phyloP scores from a whole-genome alignment of 2,113 vertebrate species.

The Erinaceus europaeus region DNA sequence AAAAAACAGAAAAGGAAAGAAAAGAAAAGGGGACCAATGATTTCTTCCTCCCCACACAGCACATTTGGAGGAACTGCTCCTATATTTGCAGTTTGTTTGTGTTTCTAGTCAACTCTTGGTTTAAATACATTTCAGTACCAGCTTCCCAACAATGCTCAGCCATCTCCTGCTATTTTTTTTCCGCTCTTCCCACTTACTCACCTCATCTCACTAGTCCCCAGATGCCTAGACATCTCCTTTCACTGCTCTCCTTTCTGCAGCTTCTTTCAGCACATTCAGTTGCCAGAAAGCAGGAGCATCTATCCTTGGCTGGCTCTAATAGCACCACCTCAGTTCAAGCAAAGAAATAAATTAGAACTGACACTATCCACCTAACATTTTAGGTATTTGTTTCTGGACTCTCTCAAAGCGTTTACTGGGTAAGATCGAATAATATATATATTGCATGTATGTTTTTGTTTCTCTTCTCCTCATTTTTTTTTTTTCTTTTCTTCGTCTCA shows the following conservation, averaged over 20 bases:
- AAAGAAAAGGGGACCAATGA: not conserved
- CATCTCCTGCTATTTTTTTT: not conserved
- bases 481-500: not conserved
- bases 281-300: not conserved
- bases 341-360: conserved; percentile 41
- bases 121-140: not conserved
- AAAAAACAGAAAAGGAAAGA: no score
- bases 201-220: not conserved
- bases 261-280: not conserved
- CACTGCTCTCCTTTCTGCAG: not conserved
- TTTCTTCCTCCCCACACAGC: not conserved
- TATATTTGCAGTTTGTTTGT: fast-evolving
- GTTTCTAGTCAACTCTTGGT: not conserved
- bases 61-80: not conserved
- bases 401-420: conserved; percentile 29
- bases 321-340: not conserved
- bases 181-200: not conserved
- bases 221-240: not conserved
- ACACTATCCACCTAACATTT: conserved; percentile 48
- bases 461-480: no score
- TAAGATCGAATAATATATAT: conserved; percentile 25
- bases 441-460: not conserved
- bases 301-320: not conserved
- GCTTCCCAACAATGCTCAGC: not conserved
- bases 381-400: conserved; percentile 58